phyloP scores from a whole-genome alignment of 2,113 vertebrate species.

The Emberiza fucata region DNA sequence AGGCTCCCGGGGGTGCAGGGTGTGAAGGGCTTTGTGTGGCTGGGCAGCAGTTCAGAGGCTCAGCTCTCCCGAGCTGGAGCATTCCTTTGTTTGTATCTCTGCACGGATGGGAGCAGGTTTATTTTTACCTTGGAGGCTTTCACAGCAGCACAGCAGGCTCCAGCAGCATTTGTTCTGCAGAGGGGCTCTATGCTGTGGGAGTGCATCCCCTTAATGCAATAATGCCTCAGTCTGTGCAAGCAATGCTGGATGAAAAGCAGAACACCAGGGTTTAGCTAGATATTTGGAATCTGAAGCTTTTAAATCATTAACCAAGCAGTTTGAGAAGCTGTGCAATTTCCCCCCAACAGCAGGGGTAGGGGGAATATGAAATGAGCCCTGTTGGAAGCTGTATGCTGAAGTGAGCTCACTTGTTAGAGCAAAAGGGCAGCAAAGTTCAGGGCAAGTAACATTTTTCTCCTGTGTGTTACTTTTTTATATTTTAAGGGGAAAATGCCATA shows the following conservation, averaged over 20 bases:
- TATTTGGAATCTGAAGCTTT: slow-evolving; percentile 9
- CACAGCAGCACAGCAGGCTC: slow-evolving; percentile 9
- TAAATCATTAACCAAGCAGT: slow-evolving; percentile 25
- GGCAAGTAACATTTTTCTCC: background rate
- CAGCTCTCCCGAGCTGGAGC: background rate
- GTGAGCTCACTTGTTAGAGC: background rate
- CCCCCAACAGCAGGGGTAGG: background rate
- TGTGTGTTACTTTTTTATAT: background rate
- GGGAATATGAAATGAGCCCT: background rate
- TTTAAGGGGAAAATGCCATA: background rate
- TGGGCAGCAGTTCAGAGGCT: background rate
- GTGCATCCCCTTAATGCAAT: background rate
- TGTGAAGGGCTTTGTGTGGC: background rate
- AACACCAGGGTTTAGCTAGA: background rate
- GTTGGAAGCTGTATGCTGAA: background rate
- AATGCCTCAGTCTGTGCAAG: background rate
- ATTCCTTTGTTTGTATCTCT: slow-evolving; percentile 18
- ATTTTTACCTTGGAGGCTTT: slow-evolving; percentile 57
- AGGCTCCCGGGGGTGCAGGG: background rate
- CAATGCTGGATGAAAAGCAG: background rate
- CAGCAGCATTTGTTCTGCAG: background rate
- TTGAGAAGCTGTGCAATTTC: background rate
- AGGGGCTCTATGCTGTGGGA: background rate
- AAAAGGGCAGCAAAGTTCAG: background rate
- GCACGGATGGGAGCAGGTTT: background rate